Evolutionary conservation across 1,140 invertebrate genomes (phyloP).

Genomic region (Drosophila chauvacae): DNA sequence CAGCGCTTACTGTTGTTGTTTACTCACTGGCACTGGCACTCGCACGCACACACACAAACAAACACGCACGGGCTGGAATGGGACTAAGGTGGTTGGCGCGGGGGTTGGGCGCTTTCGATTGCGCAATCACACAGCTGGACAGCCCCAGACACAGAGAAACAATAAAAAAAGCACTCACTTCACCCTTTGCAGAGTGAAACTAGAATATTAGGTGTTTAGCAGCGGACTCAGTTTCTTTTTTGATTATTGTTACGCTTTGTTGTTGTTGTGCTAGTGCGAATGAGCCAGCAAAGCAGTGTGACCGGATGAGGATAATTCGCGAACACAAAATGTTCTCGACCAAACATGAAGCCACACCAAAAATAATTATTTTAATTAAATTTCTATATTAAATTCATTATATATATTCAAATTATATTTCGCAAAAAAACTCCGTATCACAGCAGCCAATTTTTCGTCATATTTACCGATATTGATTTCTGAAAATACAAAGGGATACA

Average conservation of each 20-base stretch:
- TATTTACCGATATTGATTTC: background rate
- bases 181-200: conserved; percentile 2
- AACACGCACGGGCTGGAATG: conserved; percentile 13
- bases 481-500: too few species aligned
- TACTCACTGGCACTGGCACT: conserved; percentile 19
- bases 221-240: conserved; percentile 14
- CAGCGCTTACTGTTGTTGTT: conserved; percentile 31
- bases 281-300: conserved; percentile 19
- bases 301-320: background rate
- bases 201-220: conserved; percentile 17
- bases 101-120: conserved; percentile 13
- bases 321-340: background rate
- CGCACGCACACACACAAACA: conserved; percentile 16
- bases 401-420: too few species aligned
- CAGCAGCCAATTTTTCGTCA: background rate
- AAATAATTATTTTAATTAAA: background rate
- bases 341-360: background rate
- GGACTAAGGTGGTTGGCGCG: conserved; percentile 7
- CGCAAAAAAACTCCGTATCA: background rate
- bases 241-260: conserved; percentile 27
- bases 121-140: conserved; percentile 31
- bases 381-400: background rate
- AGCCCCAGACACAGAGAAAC: conserved; percentile 10
- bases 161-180: conserved; percentile 12
- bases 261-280: conserved; percentile 30